Base-by-base conservation (phyloP, 2,113 vertebrate species). In the Naja naja region DNA sequence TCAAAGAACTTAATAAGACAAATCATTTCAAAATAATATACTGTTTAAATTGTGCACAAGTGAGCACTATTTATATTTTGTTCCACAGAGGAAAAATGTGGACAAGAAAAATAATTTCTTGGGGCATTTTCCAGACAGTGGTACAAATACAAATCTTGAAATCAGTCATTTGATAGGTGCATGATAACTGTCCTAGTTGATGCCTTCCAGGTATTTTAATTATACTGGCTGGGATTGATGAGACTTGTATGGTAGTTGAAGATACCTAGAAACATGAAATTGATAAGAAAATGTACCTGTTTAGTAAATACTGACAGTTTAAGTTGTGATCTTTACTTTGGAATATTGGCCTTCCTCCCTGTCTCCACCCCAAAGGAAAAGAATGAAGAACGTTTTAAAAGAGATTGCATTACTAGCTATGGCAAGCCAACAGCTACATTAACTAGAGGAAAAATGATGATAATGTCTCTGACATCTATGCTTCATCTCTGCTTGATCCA, bases 321-420 rank as follows among this genome's bases (percentile, higher is more conserved):
- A 53, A 81, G 86, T 90, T n/a, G 47, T 87, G 53, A 47, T 69
- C 58, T 58, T 93, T 74, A 54, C 89, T 91, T 89, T 39, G 91
- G 85, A 52, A 8, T 3, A 25, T 14, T 18, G n/a, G 5, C 0
- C n/a, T 93, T 20, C 94, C 27, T 34, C 30, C 94, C 53, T 87
- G 39, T 87, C 87, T 34, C n/a, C 16, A 18, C 14, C 16, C 43
- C 85, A 88, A 89, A 93, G 91, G 92, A 90, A 0, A 93, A 74
- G 27, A 93, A 92, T 56, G 91, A 87, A 91, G 58, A 2, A 20
- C 81, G 1, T 43, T 55, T 91, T 93, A 93, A 95, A 96, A 91
- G 55, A 88, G 89, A 91, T 90, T 58, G 81, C 30, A 90, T 94
- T 93, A 93, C 85, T 90, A 90, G 16, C 47, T 91, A 10, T 34